Conservation (phyloP, 2,113 vertebrate species). For the Crocuta crocuta region DNA sequence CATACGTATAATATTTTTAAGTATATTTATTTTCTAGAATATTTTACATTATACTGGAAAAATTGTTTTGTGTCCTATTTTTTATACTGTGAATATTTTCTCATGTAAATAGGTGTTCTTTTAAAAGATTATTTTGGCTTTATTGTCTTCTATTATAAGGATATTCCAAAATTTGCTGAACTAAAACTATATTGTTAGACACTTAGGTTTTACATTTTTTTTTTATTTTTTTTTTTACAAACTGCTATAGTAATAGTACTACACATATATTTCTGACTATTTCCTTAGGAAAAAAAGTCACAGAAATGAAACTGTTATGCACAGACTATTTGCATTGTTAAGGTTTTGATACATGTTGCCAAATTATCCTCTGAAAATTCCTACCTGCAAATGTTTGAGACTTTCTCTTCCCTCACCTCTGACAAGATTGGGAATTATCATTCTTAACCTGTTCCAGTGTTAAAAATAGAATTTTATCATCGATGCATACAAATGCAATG, state of each 20-base stretch:
- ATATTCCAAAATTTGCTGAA: constrained; percentile 19
- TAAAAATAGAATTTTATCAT: constrained; percentile 24
- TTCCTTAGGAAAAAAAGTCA: constrained; percentile 16
- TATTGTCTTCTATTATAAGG: constrained; percentile 14
- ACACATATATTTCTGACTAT: neutral
- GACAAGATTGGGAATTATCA: constrained; percentile 19
- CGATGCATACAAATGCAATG: neutral
- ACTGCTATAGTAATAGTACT: neutral
- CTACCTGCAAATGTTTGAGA: neutral
- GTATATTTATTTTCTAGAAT: neutral
- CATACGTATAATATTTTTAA: neutral
- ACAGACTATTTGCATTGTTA: constrained; percentile 18
- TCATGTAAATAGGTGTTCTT: neutral
- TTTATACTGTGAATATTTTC: constrained; percentile 34
- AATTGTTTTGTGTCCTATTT: neutral
- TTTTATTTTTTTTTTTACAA: neutral
- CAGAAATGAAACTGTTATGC: constrained; percentile 11
- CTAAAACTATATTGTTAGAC: neutral
- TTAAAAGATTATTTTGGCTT: constrained; percentile 37
- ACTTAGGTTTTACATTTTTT: neutral
- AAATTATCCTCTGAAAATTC: constrained; percentile 43
- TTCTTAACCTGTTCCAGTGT: neutral
- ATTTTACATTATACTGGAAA: neutral
- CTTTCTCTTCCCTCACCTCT: neutral
- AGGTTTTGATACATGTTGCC: neutral